Percentiles rank a stretch among this genome's conserved stretches.
Conservation (phyloP, 2,888 invertebrate species). For the Steinernema hermaphroditum region DNA sequence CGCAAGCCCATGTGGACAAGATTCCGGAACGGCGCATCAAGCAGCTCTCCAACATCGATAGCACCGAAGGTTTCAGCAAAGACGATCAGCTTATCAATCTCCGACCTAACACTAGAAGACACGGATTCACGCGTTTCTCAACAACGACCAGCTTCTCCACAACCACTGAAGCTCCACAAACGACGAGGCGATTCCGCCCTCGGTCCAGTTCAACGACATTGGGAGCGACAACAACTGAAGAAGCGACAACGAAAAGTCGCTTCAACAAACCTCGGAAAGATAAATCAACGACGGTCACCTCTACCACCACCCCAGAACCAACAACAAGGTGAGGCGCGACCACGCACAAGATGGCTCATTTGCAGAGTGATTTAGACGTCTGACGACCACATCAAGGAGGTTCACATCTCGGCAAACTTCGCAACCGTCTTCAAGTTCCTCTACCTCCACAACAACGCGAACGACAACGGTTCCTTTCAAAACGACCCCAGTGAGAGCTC, state of each 20-base stretch:
- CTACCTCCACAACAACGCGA: not conserved
- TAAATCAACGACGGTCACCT: not conserved
- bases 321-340: not conserved
- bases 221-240: slow-evolving; percentile 24
- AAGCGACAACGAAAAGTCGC: slow-evolving; percentile 8
- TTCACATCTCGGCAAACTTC: too few species aligned
- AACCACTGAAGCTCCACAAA: not conserved
- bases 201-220: not conserved
- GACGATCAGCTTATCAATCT: slow-evolving; percentile 35
- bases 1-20: slow-evolving; percentile 19
- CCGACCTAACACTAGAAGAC: slow-evolving; percentile 33
- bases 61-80: slow-evolving; percentile 28
- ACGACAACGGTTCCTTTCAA: not conserved
- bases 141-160: not conserved
- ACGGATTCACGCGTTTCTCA: not conserved
- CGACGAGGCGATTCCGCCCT: not conserved
- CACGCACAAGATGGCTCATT: too few species aligned
- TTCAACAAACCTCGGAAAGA: slow-evolving; percentile 31
- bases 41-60: slow-evolving; percentile 32
- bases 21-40: slow-evolving; percentile 13
- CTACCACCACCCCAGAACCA: slow-evolving; percentile 1
- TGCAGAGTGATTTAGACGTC: too few species aligned
- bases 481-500: not conserved
- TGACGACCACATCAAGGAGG: slow-evolving; percentile 14
- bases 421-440: too few species aligned